phyloP scores from a whole-genome alignment of 2,797 vertebrate species.

The Phataginus tetradactyla region DNA sequence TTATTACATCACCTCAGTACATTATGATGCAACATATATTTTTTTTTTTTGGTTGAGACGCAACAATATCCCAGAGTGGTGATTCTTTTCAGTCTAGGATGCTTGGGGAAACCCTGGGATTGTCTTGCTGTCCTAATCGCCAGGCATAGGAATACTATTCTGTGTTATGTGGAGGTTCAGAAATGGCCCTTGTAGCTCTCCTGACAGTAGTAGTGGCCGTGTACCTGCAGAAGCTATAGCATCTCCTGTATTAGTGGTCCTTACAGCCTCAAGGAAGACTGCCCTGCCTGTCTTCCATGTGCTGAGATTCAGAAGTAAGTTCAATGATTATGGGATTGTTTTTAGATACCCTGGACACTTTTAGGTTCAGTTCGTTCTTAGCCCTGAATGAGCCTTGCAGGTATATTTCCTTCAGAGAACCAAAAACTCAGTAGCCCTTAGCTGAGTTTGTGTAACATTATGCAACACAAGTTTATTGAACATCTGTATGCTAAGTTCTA shows the following conservation, averaged over 20 bases:
- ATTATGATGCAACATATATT: constrained; percentile 54
- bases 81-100: constrained; percentile 54
- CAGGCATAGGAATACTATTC: neutral
- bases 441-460: neutral
- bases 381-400: neutral
- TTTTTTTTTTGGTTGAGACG: constrained; percentile 31
- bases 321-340: neutral
- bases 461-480: no score
- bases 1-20: constrained; percentile 82
- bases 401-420: neutral
- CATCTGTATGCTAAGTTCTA: neutral
- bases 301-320: neutral
- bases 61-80: neutral
- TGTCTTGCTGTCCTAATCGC: neutral
- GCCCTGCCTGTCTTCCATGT: neutral
- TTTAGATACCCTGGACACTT: neutral
- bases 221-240: neutral
- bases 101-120: neutral
- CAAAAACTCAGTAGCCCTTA: neutral
- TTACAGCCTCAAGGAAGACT: neutral
- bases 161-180: neutral
- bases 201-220: neutral
- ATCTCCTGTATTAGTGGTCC: neutral
- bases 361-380: neutral
- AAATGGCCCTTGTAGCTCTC: neutral